These are phyloP conservation scores for Dexiosoma caninum DNA, from an alignment of 2,888 invertebrate species.

Conservation along the genomic window DNA sequence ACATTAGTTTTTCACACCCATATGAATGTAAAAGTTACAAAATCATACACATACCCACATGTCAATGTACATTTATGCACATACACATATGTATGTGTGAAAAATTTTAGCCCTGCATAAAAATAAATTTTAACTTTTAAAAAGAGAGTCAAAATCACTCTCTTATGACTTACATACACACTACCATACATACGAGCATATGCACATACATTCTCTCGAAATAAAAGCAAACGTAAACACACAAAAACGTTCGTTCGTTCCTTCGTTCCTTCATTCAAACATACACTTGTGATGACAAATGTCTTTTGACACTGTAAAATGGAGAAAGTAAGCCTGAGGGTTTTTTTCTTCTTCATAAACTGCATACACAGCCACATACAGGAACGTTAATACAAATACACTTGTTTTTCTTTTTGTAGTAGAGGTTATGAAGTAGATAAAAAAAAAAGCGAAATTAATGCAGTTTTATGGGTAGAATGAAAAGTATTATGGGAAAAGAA, in stretches of 20 bases:
- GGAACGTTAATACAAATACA: neutral
- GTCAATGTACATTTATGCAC: too few species aligned
- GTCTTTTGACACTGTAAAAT: constrained; percentile 54
- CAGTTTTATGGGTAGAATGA: constrained; percentile 44
- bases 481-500: constrained; percentile 17
- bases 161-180: neutral
- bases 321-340: constrained; percentile 45
- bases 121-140: constrained; percentile 33
- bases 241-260: too few species aligned
- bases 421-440: neutral
- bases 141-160: constrained; percentile 33
- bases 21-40: constrained; percentile 41
- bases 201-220: neutral
- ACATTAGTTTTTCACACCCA: constrained; percentile 56
- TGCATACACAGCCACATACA: neutral
- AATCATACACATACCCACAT: neutral
- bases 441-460: constrained; percentile 47
- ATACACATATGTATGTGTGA: neutral
- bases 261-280: neutral
- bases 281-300: constrained; percentile 61
- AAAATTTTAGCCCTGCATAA: constrained; percentile 12
- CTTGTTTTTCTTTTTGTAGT: neutral
- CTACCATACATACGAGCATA: neutral
- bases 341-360: constrained; percentile 46
- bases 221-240: neutral